Conservation (phyloP, 2,888 invertebrate species). For the Ichneumoninae sp. region DNA sequence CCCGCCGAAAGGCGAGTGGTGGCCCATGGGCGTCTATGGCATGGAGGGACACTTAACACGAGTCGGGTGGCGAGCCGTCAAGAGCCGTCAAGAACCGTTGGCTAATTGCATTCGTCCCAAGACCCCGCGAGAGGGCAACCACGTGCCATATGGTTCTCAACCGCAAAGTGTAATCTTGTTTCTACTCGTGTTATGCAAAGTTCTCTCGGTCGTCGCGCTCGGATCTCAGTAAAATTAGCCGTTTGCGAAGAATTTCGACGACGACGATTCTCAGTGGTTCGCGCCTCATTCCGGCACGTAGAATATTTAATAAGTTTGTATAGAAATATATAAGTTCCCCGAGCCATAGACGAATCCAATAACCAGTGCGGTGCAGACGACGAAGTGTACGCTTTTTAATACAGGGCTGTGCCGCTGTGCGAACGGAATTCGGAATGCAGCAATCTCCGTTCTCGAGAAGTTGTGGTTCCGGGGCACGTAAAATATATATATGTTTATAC, state of each 20-base stretch:
- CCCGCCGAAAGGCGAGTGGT: background rate
- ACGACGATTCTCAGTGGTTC: background rate
- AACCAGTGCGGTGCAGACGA: conserved; percentile 6
- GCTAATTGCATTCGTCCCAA: conserved; percentile 59
- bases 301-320: conserved; percentile 33
- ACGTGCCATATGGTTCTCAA: conserved; percentile 17
- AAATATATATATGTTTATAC: conserved; percentile 2
- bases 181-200: conserved; percentile 36
- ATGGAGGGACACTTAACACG: conserved; percentile 53
- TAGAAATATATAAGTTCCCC: background rate
- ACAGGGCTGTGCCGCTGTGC: conserved; percentile 40
- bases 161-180: conserved; percentile 51
- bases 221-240: background rate
- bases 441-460: conserved; percentile 50
- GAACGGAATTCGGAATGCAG: conserved; percentile 56
- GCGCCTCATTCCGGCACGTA: conserved; percentile 7
- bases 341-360: conserved; percentile 18
- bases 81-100: conserved; percentile 38
- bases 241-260: background rate
- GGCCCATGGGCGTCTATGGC: conserved; percentile 18
- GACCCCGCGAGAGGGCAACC: conserved; percentile 18
- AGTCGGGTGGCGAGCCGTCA: conserved; percentile 49
- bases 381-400: conserved; percentile 25
- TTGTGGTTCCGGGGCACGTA: background rate
- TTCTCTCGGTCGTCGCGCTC: background rate